Evolutionary conservation across 2,797 vertebrate species (phyloP).

Genomic region (Chanos chanos): DNA sequence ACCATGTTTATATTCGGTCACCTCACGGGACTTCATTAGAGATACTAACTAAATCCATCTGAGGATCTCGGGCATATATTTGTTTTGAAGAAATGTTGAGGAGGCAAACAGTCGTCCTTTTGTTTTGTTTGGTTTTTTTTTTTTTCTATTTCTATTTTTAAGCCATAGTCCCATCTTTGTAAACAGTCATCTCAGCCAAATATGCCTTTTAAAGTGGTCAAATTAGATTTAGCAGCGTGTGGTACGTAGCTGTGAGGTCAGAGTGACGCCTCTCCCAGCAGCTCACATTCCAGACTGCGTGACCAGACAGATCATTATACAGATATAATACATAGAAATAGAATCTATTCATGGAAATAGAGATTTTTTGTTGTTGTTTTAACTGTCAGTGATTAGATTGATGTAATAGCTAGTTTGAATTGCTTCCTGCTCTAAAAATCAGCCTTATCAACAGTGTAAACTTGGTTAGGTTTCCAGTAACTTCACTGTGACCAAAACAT

Average conservation of each 20-base stretch:
- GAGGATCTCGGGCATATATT: background rate
- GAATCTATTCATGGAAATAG: background rate
- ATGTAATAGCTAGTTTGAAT: no score
- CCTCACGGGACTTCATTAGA: slow-evolving; percentile 27
- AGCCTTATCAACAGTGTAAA: no score
- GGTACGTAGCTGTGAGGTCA: slow-evolving; percentile 17
- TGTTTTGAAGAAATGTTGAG: slow-evolving; percentile 22
- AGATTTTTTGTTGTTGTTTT: background rate
- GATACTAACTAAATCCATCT: slow-evolving; percentile 23
- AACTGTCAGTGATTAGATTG: background rate
- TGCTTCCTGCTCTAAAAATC: no score
- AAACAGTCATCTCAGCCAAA: slow-evolving; percentile 23
- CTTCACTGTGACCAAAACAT: no score
- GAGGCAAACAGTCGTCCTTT: slow-evolving; percentile 13
- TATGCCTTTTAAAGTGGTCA: slow-evolving; percentile 26
- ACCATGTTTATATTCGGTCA: slow-evolving; percentile 15
- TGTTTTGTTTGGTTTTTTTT: slow-evolving; percentile 26
- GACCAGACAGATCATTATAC: background rate
- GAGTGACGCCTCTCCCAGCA: background rate
- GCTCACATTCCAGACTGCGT: background rate
- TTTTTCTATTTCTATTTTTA: slow-evolving; percentile 38
- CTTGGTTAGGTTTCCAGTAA: no score
- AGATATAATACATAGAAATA: background rate
- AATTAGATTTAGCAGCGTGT: slow-evolving; percentile 42
- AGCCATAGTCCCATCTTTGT: slow-evolving; percentile 29